Conservation (phyloP, 1,140 invertebrate genomes). For the Amyelois transitella region DNA sequence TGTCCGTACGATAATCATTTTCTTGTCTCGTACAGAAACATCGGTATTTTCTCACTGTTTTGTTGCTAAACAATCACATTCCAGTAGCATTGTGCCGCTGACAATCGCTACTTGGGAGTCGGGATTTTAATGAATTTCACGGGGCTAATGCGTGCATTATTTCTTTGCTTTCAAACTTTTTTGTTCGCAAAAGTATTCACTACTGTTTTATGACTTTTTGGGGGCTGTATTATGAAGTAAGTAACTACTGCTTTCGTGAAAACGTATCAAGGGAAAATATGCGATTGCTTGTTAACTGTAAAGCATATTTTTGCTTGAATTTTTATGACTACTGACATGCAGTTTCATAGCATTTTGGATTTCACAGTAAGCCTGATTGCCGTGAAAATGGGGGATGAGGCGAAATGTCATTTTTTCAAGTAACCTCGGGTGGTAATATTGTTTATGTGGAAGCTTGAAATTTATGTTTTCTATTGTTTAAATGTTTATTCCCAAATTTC, state of each 20-base stretch:
- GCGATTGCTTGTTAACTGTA: too few relatives aligned
- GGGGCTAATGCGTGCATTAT: constrained; percentile 16
- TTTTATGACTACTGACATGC: too few relatives aligned
- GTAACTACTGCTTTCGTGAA: too few relatives aligned
- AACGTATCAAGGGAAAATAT: too few relatives aligned
- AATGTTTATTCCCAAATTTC: too few relatives aligned
- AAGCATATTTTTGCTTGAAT: too few relatives aligned
- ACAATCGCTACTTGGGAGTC: constrained; percentile 24
- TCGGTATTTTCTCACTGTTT: background rate
- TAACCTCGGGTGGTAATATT: background rate
- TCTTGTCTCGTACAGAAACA: too few relatives aligned
- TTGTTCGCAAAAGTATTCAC: constrained; percentile 8
- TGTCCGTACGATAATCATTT: too few relatives aligned
- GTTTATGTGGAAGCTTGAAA: background rate
- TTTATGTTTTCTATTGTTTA: background rate
- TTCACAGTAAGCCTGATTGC: background rate
- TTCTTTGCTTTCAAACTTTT: constrained; percentile 12
- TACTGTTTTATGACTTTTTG: too few relatives aligned
- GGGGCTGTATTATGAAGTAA: too few relatives aligned
- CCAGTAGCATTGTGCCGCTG: background rate
- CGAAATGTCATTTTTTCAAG: background rate
- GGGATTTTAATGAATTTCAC: constrained; percentile 20
- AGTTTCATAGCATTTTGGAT: too few relatives aligned
- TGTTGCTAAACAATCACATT: constrained; percentile 5
- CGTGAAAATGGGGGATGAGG: background rate